Conservation (phyloP, 1,140 invertebrate genomes). For the Bombus pascuorum region DNA sequence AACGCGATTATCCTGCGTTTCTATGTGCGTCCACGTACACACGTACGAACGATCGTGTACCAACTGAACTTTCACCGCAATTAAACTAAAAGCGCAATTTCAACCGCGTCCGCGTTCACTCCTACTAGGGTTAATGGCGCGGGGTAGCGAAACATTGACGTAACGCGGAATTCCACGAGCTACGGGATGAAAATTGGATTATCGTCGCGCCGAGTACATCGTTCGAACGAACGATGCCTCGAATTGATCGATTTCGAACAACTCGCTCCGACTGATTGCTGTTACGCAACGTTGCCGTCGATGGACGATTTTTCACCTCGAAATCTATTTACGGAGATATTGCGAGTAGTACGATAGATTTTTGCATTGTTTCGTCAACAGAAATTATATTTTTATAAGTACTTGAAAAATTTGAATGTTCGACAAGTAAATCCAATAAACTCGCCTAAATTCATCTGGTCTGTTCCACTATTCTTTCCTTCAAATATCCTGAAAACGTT, state of each 20-base stretch:
- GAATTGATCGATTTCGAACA: conserved; percentile 22
- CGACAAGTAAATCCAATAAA: too few species aligned
- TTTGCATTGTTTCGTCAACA: too few species aligned
- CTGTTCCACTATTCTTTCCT: too few species aligned
- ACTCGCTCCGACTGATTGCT: background rate
- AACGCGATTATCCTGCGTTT: conserved; percentile 5
- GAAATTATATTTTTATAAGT: too few species aligned
- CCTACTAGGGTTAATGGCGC: conserved; percentile 59
- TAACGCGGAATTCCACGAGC: conserved; percentile 47
- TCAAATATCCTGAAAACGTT: too few species aligned
- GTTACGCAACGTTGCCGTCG: conserved; percentile 19
- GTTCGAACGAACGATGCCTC: background rate
- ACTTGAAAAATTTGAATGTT: too few species aligned
- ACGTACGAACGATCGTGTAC: background rate
- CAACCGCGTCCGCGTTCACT: conserved; percentile 53
- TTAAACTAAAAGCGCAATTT: conserved; percentile 71
- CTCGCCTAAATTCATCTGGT: too few species aligned
- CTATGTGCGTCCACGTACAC: background rate
- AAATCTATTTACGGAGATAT: background rate
- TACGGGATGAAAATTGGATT: conserved; percentile 42
- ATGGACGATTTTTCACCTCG: conserved; percentile 8
- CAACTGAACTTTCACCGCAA: conserved; percentile 71
- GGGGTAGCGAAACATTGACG: conserved; percentile 39
- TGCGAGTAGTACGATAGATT: too few species aligned
- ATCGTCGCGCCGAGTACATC: background rate